Evolutionary conservation across 2,113 vertebrate genomes (phyloP).

Genomic region (Illadopsis cleaveri): DNA sequence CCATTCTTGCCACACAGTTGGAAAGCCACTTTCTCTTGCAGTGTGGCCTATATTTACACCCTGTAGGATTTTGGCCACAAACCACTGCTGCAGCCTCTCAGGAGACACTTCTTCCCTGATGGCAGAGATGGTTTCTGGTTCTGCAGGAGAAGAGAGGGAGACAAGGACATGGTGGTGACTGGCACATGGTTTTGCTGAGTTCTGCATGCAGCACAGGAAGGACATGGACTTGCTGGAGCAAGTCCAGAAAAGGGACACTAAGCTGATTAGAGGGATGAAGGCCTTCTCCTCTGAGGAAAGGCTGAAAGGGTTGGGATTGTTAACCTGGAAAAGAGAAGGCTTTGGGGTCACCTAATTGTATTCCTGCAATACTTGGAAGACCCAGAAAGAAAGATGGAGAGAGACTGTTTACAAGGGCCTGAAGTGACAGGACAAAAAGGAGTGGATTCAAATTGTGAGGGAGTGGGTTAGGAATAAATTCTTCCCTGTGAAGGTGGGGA

Average conservation of each 20-base stretch:
- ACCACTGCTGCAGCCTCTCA: neutral
- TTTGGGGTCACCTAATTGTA: neutral
- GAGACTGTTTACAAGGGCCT: neutral
- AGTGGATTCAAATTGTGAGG: neutral
- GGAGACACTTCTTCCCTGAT: neutral
- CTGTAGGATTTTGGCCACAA: neutral
- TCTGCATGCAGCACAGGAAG: neutral
- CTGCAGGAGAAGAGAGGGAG: neutral
- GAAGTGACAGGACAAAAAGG: neutral
- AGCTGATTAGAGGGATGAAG: neutral
- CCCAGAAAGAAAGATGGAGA: neutral
- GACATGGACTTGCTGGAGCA: neutral
- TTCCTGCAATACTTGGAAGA: neutral
- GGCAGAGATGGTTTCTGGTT: neutral
- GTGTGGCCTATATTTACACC: neutral
- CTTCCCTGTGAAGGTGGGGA: neutral
- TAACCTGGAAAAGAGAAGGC: neutral
- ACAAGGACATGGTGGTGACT: fast-evolving
- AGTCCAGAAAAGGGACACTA: neutral
- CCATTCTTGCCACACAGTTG: constrained; percentile 19
- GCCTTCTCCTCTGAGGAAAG: neutral
- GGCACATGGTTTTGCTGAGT: neutral
- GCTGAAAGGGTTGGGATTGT: neutral
- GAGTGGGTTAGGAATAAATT: neutral
- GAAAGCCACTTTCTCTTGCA: neutral